phyloP scores from a whole-genome alignment of 2,888 invertebrate species.

The Catonia carolina region DNA sequence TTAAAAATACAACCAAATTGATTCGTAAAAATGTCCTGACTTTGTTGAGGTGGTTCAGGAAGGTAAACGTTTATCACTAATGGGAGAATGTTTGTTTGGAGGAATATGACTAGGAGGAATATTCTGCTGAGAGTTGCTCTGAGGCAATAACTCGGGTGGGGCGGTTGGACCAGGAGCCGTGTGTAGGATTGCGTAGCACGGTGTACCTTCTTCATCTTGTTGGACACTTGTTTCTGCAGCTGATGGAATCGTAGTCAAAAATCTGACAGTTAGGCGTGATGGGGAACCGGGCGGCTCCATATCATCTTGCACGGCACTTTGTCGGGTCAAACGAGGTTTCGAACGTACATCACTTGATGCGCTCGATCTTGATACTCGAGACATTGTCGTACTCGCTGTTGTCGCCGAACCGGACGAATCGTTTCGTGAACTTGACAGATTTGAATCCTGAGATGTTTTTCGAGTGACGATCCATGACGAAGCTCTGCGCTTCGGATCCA shows the following conservation, averaged over 20 bases:
- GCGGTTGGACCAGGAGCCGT: too few relatives aligned
- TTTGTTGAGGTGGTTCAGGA: too few relatives aligned
- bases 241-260: conserved; percentile 65
- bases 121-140: too few relatives aligned
- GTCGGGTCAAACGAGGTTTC: conserved; percentile 71
- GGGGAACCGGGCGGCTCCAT: conserved; percentile 56
- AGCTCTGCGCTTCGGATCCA: conserved; percentile 71
- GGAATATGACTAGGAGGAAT: too few relatives aligned
- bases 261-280: conserved; percentile 49
- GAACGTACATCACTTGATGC: conserved; percentile 53
- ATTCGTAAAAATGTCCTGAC: too few relatives aligned
- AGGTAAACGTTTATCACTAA: too few relatives aligned
- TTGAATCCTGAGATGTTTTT: conserved; percentile 88
- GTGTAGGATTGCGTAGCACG: too few relatives aligned
- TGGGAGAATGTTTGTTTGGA: too few relatives aligned
- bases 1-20: too few relatives aligned
- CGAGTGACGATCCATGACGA: conserved; percentile 87
- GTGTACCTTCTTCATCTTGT: too few relatives aligned
- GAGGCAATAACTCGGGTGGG: too few relatives aligned
- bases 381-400: conserved; percentile 83
- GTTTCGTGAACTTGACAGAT: conserved; percentile 81
- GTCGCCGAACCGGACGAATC: conserved; percentile 86
- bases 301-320: conserved; percentile 67
- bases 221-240: conserved; percentile 34
- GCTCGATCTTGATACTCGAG: conserved; percentile 80